Conservation (phyloP, 1,140 invertebrate genomes). For the Laupala kohalensis region DNA sequence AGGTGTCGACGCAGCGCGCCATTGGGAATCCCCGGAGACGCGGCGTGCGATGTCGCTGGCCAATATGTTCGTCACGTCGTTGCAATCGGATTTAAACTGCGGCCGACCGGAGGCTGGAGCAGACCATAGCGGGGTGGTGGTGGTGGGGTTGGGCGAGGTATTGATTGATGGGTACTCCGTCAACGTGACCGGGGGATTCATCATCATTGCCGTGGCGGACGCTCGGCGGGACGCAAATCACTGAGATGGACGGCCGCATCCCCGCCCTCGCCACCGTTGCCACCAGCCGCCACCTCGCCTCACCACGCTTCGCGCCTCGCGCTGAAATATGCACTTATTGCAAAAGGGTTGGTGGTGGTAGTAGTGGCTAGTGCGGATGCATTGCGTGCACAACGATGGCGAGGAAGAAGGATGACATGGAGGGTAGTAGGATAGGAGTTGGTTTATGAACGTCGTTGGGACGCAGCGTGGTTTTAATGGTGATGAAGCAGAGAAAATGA, state of each 20-base stretch:
- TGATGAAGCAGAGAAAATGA: no score
- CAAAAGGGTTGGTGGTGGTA: no score
- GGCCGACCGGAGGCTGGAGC: neutral
- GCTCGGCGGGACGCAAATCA: constrained; percentile 4
- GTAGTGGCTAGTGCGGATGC: no score
- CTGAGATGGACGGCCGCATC: constrained; percentile 5
- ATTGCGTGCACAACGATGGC: neutral
- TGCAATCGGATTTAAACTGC: constrained; percentile 5
- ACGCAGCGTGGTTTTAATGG: no score
- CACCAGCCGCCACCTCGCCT: neutral
- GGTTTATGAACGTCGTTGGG: no score
- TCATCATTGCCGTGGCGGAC: constrained; percentile 5
- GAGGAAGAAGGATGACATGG: no score
- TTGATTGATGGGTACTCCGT: constrained; percentile 10
- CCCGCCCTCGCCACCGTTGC: no score
- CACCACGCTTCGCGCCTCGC: neutral
- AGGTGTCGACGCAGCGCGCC: neutral
- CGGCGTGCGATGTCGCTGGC: neutral
- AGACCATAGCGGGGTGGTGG: neutral
- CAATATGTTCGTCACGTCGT: constrained; percentile 12
- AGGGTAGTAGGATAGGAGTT: no score
- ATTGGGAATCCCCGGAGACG: neutral
- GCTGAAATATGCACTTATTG: constrained; percentile 9
- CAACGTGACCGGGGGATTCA: constrained; percentile 3
- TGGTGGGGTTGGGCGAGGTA: neutral